These are phyloP conservation scores for Alfaro cultratus DNA, from an alignment of 2,797 vertebrate genomes.

Conservation along the genomic window DNA sequence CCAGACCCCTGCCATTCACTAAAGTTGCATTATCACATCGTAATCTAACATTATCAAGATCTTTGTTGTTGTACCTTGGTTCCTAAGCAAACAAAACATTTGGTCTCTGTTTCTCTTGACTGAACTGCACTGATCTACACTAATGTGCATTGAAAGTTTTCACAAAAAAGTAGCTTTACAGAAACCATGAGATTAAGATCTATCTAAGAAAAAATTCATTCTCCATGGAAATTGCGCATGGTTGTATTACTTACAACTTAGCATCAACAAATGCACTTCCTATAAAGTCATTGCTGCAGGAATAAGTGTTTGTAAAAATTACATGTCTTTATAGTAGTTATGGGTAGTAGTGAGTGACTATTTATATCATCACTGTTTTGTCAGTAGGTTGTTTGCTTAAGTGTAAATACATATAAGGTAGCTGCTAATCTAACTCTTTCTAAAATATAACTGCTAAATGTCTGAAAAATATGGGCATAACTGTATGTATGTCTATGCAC, in stretches of 20 bases:
- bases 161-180: neutral
- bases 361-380: neutral
- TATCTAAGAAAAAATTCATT: neutral
- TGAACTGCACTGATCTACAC: neutral
- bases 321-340: neutral
- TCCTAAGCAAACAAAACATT: neutral
- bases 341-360: neutral
- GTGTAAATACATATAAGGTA: neutral
- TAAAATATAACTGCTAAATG: neutral
- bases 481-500: neutral
- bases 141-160: neutral
- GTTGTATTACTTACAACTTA: neutral
- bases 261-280: neutral
- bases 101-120: neutral
- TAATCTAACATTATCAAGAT: neutral
- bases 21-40: neutral
- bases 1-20: constrained; percentile 10
- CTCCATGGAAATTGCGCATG: neutral
- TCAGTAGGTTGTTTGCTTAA: neutral
- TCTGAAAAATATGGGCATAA: neutral
- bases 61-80: neutral
- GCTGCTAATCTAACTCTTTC: neutral
- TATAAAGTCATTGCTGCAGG: neutral
- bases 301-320: neutral
- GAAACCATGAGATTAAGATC: neutral